Conservation (phyloP, 1,140 invertebrate species). For the Pseudachorutes palmiensis region DNA sequence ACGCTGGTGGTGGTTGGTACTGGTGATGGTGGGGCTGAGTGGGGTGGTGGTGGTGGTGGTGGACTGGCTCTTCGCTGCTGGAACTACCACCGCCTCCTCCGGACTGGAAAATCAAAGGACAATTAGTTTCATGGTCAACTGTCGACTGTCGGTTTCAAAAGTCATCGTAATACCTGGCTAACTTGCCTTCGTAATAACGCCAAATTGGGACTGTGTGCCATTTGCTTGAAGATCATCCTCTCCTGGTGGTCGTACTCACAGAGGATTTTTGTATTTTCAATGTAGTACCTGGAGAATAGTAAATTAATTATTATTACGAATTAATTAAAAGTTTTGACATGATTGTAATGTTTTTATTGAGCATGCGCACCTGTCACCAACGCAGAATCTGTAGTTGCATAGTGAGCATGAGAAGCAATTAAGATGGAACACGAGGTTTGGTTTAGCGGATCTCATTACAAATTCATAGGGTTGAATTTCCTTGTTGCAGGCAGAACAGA, state of each 20-base stretch:
- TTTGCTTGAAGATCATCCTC: slow-evolving; percentile 51
- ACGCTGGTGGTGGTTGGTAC: slow-evolving; percentile 43
- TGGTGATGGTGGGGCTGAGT: slow-evolving; percentile 12
- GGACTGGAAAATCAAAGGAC: slow-evolving; percentile 25
- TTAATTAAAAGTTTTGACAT: neutral
- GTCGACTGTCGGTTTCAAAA: no score
- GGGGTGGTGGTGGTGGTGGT: no score
- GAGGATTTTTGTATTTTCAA: slow-evolving; percentile 94
- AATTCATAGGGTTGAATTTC: slow-evolving; percentile 97
- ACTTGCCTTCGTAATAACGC: slow-evolving; percentile 52
- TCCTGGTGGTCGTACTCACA: slow-evolving; percentile 95
- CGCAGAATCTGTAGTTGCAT: slow-evolving; percentile 69
- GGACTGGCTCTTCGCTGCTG: slow-evolving; percentile 18
- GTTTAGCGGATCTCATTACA: slow-evolving; percentile 85
- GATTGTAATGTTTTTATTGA: neutral
- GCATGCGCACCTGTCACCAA: slow-evolving; percentile 9
- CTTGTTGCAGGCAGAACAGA: slow-evolving; percentile 84
- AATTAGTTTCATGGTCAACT: no score
- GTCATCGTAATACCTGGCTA: slow-evolving; percentile 40
- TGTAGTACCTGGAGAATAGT: slow-evolving; percentile 50
- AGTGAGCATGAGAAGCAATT: slow-evolving; percentile 98
- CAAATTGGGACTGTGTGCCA: slow-evolving; percentile 50
- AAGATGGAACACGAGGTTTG: slow-evolving; percentile 88
- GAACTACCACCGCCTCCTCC: slow-evolving; percentile 21
- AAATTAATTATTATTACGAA: no score